Conservation (phyloP, 1,140 invertebrate species). For the Zaprionus camerounensis region DNA sequence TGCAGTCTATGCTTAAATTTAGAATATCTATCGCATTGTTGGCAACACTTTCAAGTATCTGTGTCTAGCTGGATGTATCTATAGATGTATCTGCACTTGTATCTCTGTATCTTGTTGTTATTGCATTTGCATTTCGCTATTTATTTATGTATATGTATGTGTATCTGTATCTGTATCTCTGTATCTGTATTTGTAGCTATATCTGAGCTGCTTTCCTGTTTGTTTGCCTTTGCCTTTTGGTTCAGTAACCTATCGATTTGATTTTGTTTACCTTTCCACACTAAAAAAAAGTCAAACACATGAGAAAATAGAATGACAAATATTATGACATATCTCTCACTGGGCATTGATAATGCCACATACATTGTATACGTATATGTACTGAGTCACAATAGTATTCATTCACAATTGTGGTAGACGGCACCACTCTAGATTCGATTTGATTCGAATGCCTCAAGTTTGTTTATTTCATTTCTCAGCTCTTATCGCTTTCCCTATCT, state of each 20-base stretch:
- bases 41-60: conserved; percentile 43
- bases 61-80: conserved; percentile 10
- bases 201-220: conserved; percentile 35
- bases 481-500: conserved; percentile 4
- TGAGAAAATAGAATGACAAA: conserved; percentile 30
- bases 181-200: conserved; percentile 9
- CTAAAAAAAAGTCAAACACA: conserved; percentile 12
- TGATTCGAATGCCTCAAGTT: background rate
- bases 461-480: conserved; percentile 1
- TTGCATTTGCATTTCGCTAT: conserved; percentile 33
- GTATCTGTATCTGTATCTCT: conserved; percentile 8
- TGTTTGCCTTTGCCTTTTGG: conserved; percentile 50
- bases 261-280: conserved; percentile 49
- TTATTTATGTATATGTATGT: background rate
- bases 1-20: conserved; percentile 62
- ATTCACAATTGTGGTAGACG: conserved; percentile 10
- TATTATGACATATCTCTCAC: conserved; percentile 21
- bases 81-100: conserved; percentile 1
- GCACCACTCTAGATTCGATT: conserved; percentile 4
- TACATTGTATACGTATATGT: conserved; percentile 6
- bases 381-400: conserved; percentile 1
- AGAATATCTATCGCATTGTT: conserved; percentile 56
- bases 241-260: conserved; percentile 73
- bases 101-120: conserved; percentile 31
- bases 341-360: conserved; percentile 7